Evolutionary conservation across 2,888 invertebrate genomes (phyloP).

Genomic region (Schrankia costaestrigalis): DNA sequence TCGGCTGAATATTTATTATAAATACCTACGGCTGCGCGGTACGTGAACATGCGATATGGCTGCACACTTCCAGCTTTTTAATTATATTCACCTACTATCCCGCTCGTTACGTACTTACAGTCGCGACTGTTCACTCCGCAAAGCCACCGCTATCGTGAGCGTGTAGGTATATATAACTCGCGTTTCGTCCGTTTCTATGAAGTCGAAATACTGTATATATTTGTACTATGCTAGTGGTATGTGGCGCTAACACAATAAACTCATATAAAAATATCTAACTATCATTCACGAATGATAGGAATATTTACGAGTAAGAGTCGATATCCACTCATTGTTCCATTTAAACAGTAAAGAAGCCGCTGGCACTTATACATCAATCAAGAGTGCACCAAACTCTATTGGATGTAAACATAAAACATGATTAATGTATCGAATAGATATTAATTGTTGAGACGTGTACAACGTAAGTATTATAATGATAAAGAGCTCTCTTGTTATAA

Average conservation of each 20-base stretch:
- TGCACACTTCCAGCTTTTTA: too few species aligned
- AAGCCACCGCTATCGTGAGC: too few species aligned
- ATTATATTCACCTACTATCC: too few species aligned
- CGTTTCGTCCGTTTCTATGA: too few species aligned
- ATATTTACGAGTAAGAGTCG: constrained; percentile 18
- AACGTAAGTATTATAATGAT: constrained; percentile 22
- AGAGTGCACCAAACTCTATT: constrained; percentile 26
- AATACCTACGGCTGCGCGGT: too few species aligned
- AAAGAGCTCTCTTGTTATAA: constrained; percentile 30
- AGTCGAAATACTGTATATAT: too few species aligned
- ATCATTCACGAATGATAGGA: constrained; percentile 15
- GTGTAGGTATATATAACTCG: too few species aligned
- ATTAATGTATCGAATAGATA: constrained; percentile 49
- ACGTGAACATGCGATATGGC: too few species aligned
- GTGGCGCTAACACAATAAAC: constrained; percentile 28
- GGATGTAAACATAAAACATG: constrained; percentile 35
- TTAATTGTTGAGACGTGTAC: constrained; percentile 39
- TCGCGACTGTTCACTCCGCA: too few species aligned
- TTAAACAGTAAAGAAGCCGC: constrained; percentile 18
- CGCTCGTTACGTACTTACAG: too few species aligned
- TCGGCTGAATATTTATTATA: too few species aligned
- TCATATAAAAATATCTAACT: constrained; percentile 14
- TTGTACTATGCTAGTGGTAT: constrained; percentile 26
- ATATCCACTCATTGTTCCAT: constrained; percentile 15
- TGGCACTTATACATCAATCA: constrained; percentile 33